These are phyloP conservation scores for Chrysemys picta DNA, from an alignment of 2,113 vertebrate genomes.

Conservation along the genomic window DNA sequence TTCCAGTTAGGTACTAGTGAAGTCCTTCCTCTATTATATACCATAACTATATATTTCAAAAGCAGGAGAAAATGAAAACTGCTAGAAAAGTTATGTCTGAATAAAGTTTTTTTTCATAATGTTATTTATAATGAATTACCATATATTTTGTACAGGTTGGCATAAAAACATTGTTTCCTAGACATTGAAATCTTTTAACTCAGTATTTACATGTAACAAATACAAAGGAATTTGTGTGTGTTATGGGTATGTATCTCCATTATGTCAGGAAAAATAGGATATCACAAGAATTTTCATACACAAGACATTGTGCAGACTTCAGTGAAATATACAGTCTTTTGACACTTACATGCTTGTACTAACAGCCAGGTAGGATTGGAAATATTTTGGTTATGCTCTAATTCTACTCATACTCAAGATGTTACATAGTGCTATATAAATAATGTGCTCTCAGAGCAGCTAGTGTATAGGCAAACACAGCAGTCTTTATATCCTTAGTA, in stretches of 20 bases:
- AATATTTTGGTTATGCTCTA: not conserved
- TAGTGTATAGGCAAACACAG: not conserved
- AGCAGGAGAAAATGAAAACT: not conserved
- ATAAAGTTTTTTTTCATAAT: not conserved
- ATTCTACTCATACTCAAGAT: slow-evolving; percentile 2
- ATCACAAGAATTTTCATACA: not conserved
- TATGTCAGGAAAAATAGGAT: not conserved
- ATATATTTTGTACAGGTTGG: not conserved
- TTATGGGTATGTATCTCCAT: not conserved
- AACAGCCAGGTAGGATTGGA: not conserved
- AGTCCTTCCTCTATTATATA: not conserved
- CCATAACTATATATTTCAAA: not conserved
- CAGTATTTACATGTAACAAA: not conserved
- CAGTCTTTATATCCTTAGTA: not conserved
- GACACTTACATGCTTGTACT: not conserved
- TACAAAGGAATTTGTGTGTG: not conserved
- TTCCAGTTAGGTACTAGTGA: accelerated
- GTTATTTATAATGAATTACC: not conserved
- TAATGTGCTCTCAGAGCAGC: not conserved
- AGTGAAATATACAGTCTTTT: not conserved
- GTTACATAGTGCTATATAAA: not conserved
- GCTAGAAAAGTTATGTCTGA: not conserved
- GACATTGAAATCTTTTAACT: not conserved
- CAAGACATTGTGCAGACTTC: not conserved
- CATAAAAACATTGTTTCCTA: slow-evolving; percentile 4